A percentile compares a stretch with the other conserved stretches of the same genome.
Evolutionary conservation across 2,888 invertebrate genomes (phyloP).

Genomic region (Biston betularia): DNA sequence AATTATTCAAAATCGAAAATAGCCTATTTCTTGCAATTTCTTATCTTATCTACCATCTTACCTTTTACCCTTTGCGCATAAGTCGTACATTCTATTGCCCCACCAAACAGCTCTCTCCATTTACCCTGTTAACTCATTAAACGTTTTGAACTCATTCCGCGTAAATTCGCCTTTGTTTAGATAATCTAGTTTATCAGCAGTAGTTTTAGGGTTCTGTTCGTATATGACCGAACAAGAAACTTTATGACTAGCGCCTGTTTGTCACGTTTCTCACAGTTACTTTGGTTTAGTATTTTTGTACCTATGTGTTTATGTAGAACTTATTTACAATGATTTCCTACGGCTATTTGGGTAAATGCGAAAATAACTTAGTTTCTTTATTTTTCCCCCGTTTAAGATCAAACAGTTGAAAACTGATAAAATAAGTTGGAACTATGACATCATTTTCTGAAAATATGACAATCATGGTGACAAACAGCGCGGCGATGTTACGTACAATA

Average conservation of each 20-base stretch:
- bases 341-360: too few relatives aligned
- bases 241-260: background rate
- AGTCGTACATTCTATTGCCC: slow-evolving; percentile 27
- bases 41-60: slow-evolving; percentile 31
- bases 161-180: slow-evolving; percentile 25
- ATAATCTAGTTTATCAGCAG: slow-evolving; percentile 20
- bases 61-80: slow-evolving; percentile 29
- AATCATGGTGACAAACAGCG: too few relatives aligned
- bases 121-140: slow-evolving; percentile 32
- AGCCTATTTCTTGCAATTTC: slow-evolving; percentile 8
- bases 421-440: too few relatives aligned
- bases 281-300: background rate
- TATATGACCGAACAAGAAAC: background rate
- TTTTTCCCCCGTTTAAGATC: too few relatives aligned
- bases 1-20: background rate
- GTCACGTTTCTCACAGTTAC: background rate
- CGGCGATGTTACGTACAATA: too few relatives aligned
- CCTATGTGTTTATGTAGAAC: background rate
- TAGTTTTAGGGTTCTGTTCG: slow-evolving; percentile 10
- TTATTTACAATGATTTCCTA: too few relatives aligned
- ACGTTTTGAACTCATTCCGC: slow-evolving; percentile 20
- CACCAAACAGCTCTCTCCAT: slow-evolving; percentile 19
- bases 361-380: too few relatives aligned
- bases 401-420: too few relatives aligned
- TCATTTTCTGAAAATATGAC: too few relatives aligned